Evolutionary conservation across 2,888 invertebrate species (phyloP), one percentile per base, ranked within the genome.

Genomic region (Thera obeliscata): DNA sequence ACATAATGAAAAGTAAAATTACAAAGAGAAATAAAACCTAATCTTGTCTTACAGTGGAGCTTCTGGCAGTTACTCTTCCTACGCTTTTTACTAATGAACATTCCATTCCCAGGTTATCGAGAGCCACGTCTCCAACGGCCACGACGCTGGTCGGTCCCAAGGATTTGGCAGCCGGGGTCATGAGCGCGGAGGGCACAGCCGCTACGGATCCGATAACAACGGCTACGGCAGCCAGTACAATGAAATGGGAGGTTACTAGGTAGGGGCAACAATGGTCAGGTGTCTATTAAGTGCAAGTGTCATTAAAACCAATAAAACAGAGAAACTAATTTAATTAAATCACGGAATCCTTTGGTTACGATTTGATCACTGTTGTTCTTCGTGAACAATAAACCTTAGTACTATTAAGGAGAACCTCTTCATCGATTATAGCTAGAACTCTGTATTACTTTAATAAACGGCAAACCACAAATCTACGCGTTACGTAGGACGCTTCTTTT

Each of bases 91-190:
- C 46, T 46, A 46, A 46, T 5, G 43, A 46, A 22, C 8, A n/a
- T 4, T 46, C 9, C 6, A 48, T 48, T 56, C 61, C 11, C 61
- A 66, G 66, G 48, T 58, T 0, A 41, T 57, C 12, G 52, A 66
- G 33, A 58, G 61, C 57, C 61, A 66, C 54, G 61, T 54, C 5
- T 61, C 66, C 2, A 58, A 61, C 11, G 66, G 57, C 3, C 61
- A 66, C 54, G 33, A 61, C 48, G 6, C 38, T 0, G 61, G 57
- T 0, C 52, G 46, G 2, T n/a, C 52, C n/a, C 6, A 22, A 7
- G 48, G 54, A 0, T 48, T 33, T 46, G 54, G 64, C n/a, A 50
- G 33, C n/a, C 12, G 46, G 1, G 49, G 36, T 3, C 52, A 64
- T 50, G 60, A 41, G 33, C 12, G 52, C 8, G 57, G 56, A 2